Evolutionary conservation across 1,140 invertebrate genomes (phyloP).

Genomic region (Drosophila quadrilineata): DNA sequence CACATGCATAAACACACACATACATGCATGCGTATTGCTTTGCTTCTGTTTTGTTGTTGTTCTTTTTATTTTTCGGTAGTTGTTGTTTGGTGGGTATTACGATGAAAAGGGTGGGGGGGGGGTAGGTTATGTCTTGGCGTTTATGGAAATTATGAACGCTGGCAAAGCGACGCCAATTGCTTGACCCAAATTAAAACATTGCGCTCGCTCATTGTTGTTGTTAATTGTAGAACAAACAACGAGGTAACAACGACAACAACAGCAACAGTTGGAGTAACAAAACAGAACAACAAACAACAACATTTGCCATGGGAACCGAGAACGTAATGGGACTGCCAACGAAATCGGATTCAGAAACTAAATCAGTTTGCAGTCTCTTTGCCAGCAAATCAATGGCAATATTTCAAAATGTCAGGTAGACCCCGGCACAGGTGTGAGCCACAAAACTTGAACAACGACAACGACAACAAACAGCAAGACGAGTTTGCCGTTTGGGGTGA

Average conservation of each 20-base stretch:
- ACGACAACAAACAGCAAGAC: constrained; percentile 35
- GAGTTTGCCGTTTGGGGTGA: too few relatives aligned
- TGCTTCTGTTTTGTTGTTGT: constrained; percentile 5
- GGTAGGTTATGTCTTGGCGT: constrained; percentile 26
- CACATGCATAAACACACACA: background rate
- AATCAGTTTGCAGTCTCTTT: constrained; percentile 54
- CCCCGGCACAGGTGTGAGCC: constrained; percentile 73
- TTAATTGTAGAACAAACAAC: constrained; percentile 59
- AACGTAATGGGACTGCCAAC: constrained; percentile 24
- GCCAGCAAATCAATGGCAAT: constrained; percentile 71
- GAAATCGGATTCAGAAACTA: constrained; percentile 52
- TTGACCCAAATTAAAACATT: constrained; percentile 63
- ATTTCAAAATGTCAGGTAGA: constrained; percentile 73
- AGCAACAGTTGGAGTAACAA: too few relatives aligned
- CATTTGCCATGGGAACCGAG: constrained; percentile 69
- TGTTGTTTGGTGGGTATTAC: background rate
- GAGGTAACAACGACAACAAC: constrained; percentile 2
- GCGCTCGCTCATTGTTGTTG: constrained; percentile 35
- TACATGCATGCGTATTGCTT: constrained; percentile 29
- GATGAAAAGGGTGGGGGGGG: background rate
- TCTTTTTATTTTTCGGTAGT: background rate
- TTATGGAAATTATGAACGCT: constrained; percentile 62
- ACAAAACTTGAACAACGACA: constrained; percentile 69
- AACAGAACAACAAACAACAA: constrained; percentile 13
- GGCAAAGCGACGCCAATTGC: constrained; percentile 64